Percentiles rank a stretch among this genome's conserved stretches.
These are phyloP conservation scores for Cactoblastis cactorum DNA, from an alignment of 2,888 invertebrate species.

Conservation along the genomic window DNA sequence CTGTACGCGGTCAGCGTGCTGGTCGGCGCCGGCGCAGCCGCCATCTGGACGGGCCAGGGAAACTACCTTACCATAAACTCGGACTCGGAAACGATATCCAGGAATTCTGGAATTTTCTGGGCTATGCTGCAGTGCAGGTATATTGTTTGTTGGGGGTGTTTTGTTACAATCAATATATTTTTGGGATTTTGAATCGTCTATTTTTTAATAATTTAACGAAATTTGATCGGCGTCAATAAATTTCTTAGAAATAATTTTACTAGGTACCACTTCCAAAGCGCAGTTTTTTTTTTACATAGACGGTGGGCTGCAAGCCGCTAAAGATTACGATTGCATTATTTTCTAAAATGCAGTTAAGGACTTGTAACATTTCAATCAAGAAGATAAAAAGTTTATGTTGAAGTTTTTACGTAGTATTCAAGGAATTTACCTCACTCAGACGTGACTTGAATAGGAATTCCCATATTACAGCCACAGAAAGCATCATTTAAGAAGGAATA, in stretches of 20 bases:
- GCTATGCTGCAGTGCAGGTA: slow-evolving; percentile 95
- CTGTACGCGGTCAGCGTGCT: slow-evolving; percentile 91
- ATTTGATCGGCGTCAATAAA: too few species aligned
- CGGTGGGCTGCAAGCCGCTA: too few species aligned
- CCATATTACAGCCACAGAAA: not conserved
- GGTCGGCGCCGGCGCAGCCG: slow-evolving; percentile 94
- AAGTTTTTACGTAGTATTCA: not conserved
- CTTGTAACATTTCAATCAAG: too few species aligned
- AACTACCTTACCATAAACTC: slow-evolving; percentile 91
- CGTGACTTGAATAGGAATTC: not conserved
- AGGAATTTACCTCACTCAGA: not conserved
- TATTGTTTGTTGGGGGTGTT: slow-evolving; percentile 8
- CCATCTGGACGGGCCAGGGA: slow-evolving; percentile 98
- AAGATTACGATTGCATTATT: too few species aligned
- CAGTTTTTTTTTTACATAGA: too few species aligned
- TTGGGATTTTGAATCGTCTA: too few species aligned
- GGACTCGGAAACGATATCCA: slow-evolving; percentile 89
- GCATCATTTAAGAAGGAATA: not conserved
- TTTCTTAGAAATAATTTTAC: too few species aligned
- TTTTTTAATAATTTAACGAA: too few species aligned
- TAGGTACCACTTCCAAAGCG: too few species aligned
- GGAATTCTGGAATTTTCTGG: slow-evolving; percentile 98
- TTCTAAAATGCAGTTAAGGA: too few species aligned
- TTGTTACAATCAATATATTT: too few species aligned
- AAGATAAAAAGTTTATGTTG: not conserved